Conservation (phyloP, 1,140 invertebrate species). For the Anoplolepis gracilipes region DNA sequence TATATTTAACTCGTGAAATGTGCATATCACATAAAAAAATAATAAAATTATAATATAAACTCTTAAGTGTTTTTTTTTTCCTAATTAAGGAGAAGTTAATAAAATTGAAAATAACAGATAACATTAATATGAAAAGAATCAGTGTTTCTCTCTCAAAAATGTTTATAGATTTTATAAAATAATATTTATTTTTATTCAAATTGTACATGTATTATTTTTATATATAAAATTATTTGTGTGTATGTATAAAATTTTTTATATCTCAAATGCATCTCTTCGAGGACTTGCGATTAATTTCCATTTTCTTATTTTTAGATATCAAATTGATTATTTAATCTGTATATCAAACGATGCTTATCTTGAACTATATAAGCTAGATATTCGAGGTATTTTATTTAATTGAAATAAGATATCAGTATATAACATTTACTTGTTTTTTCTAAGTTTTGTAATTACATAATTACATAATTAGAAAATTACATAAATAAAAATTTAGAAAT, state of each 20-base stretch:
- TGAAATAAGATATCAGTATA: neutral
- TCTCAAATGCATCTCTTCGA: neutral
- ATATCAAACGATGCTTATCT: neutral
- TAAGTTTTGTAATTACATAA: neutral
- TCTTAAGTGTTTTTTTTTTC: neutral
- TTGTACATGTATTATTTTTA: neutral
- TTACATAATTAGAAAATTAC: neutral
- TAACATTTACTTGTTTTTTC: neutral
- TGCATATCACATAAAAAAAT: too few relatives aligned
- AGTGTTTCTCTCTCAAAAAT: neutral
- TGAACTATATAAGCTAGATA: neutral
- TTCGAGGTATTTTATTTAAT: neutral
- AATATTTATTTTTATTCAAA: constrained; percentile 9
- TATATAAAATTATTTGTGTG: neutral
- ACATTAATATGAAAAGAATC: neutral
- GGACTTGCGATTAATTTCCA: neutral
- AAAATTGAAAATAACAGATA: neutral
- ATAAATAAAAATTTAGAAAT: neutral
- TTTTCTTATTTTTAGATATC: neutral
- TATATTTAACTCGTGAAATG: neutral
- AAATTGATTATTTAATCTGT: neutral
- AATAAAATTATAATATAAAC: neutral
- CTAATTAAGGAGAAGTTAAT: neutral
- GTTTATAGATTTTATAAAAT: neutral
- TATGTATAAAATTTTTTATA: neutral